Evolutionary conservation across 2,888 invertebrate species (phyloP).

Genomic region (Nesidiocoris tenuis): DNA sequence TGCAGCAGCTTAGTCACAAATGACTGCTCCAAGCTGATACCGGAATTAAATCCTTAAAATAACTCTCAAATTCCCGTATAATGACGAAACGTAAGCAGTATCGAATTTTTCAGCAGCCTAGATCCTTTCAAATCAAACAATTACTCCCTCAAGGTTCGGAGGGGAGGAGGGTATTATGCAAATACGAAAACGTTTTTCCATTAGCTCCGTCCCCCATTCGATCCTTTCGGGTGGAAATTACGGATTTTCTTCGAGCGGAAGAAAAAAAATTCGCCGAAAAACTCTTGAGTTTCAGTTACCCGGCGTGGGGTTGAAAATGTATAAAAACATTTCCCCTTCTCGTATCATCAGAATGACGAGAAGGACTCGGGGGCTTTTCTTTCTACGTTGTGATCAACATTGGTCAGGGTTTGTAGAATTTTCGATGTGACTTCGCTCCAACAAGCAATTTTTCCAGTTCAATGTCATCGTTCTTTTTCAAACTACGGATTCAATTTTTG

Average conservation of each 20-base stretch:
- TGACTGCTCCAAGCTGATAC: no score
- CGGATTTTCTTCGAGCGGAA: conserved; percentile 23
- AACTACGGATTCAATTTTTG: no score
- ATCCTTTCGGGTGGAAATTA: conserved; percentile 25
- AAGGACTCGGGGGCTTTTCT: no score
- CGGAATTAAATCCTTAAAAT: background rate
- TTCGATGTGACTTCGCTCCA: no score
- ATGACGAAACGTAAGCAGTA: background rate
- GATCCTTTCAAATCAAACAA: conserved; percentile 31
- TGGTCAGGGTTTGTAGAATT: no score
- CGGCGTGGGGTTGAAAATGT: conserved; percentile 3
- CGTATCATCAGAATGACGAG: background rate
- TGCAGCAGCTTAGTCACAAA: no score
- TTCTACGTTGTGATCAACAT: no score
- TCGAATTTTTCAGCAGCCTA: background rate
- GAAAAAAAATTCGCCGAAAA: conserved; percentile 4
- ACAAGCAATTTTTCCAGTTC: no score
- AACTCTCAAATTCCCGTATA: background rate
- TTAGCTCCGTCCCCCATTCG: conserved; percentile 20
- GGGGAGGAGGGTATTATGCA: conserved; percentile 37
- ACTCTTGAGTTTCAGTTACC: background rate
- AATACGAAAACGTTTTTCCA: conserved; percentile 35
- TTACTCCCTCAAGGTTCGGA: conserved; percentile 11
- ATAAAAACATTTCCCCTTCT: background rate
- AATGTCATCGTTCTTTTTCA: no score